A percentile compares a stretch with the other conserved stretches of the same genome.
These are phyloP conservation scores for Caenorhabditis panamensis DNA, from an alignment of 2,888 invertebrate genomes.

Conservation along the genomic window DNA sequence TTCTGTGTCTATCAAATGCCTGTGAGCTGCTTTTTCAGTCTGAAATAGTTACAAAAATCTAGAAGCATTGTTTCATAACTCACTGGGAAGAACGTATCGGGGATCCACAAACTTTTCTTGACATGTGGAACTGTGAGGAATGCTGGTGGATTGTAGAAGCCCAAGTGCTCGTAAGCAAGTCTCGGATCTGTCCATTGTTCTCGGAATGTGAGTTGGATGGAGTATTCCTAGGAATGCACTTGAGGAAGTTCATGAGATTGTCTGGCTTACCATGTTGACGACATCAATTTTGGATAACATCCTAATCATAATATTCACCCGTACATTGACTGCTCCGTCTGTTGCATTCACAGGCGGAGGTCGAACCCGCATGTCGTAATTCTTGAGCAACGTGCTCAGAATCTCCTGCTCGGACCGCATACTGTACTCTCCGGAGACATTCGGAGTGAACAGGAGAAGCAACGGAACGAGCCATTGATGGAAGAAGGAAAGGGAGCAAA, in stretches of 20 bases:
- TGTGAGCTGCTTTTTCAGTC: constrained; percentile 96
- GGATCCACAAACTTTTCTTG: constrained; percentile 94
- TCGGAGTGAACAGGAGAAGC: constrained; percentile 23
- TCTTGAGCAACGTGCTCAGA: constrained; percentile 72
- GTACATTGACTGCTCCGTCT: constrained; percentile 93
- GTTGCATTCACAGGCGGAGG: constrained; percentile 74
- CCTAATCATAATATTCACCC: constrained; percentile 97
- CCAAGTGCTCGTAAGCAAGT: constrained; percentile 80
- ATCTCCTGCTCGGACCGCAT: constrained; percentile 71
- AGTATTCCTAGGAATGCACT: constrained; percentile 87
- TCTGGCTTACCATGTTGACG: constrained; percentile 95
- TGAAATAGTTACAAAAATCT: constrained; percentile 86
- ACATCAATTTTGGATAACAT: constrained; percentile 98
- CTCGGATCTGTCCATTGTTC: constrained; percentile 97
- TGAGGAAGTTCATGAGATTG: background rate
- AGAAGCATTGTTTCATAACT: constrained; percentile 6
- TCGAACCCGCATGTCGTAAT: constrained; percentile 77
- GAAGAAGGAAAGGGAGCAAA: constrained; percentile 8
- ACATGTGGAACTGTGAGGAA: constrained; percentile 80
- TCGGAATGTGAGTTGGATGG: constrained; percentile 96
- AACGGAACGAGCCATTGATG: constrained; percentile 20
- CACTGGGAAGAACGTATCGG: constrained; percentile 83
- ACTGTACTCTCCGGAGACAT: constrained; percentile 43
- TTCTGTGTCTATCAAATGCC: constrained; percentile 82
- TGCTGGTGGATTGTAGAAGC: constrained; percentile 70